Base-by-base conservation (phyloP, 37 sponge, comb jelly and placozoan genomes). In the Ianthella basta region DNA sequence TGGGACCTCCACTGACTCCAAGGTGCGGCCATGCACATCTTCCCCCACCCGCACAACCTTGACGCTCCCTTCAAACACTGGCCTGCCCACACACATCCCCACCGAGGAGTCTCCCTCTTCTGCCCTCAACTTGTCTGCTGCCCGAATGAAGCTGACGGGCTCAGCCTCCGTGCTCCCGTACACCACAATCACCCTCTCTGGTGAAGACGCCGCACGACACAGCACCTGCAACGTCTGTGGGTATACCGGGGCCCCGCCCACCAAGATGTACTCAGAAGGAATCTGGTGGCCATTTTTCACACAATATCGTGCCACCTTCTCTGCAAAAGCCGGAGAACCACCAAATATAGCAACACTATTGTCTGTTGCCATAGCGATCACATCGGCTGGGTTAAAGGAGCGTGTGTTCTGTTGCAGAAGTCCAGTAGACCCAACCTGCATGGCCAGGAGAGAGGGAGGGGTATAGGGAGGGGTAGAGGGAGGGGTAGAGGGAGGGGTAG, bases 81-180 rank as follows among this genome's bases (percentile, higher is more conserved):
- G 91, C 44, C 32, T 86, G 18, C 96, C 96, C 56, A 92, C 93
- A 88, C 93, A 95, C 36, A 54, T 88, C 0, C 93, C 96, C 3
- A 64, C 86, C 0, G 65, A 75, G 15, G 29, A 15, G 0, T 56
- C 23, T 4, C 53, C 84, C 73, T 90, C 91, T 59, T 87, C 57
- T 6, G 4, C 59, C 63, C 74, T 63, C 80, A 90, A 54, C 81
- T 92, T 92, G 79, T 88, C 91, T 35, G 34, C 44, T 0, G 88
- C 88, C 50, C 56, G 75, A 14, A 92, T 88, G 55, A 79, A 55
- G 79, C 88, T 83, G 25, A 95, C 86, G 0, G 96, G 96, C 64
- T 95, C 96, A 29, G 88, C 93, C 75, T 95, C 96, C 8, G 96
- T 95, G 65, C 91, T 85, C 8, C 96, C 96, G 55, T 95, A 95